Base-by-base conservation (phyloP, 2,888 invertebrate species). In the Ernsta delagoae region DNA sequence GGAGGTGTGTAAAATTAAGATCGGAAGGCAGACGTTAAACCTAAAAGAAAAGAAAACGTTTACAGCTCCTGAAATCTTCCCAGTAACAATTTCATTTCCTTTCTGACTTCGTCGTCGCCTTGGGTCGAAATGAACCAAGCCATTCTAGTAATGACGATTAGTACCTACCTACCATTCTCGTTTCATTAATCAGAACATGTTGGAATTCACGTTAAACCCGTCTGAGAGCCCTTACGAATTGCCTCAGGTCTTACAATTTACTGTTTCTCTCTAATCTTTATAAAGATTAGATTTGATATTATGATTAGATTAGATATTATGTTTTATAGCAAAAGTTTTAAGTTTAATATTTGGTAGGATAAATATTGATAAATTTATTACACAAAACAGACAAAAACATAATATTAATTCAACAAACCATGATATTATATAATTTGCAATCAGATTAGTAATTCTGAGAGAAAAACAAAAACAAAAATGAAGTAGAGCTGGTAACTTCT, bases 71-170 rank as follows among this genome's bases (percentile, higher is more conserved):
- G 57, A 11, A 54, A 59, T 50, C 48, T 50, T 53, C 59, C 56
- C 24, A 48, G 67, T 53, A 67, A 67, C 45, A 43, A 57, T 59
- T 50, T 59, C 34, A 36, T 66, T 65, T 50, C 65, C 31, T 34
- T 43, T 43, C 54, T 63, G 61, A 70, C 61, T 60, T 56, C 16
- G 59, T 70, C 45, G 60, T 41, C 36, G 53, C 43, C 50, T 59
- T 60, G 60, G 54, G 60, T 70, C 48, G 65, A 70, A 65, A 62
- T 43, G 34, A 59, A 36, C 64, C 65, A 56, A 56, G 57, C 61
- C 24, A 54, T 64, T 64, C 43, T 4, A 56, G 39, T 43, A 36
- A 62, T 68, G 60, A 61, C 60, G 48, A 61, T 61, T 45, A 61
- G 61, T 31, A 31, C 31, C 31, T 34, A 61, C 61, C 36, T 31